Percentiles rank a stretch among this genome's conserved stretches.
phyloP scores from a whole-genome alignment of 2,888 invertebrate genomes.

The Polydrusus cervinus region DNA sequence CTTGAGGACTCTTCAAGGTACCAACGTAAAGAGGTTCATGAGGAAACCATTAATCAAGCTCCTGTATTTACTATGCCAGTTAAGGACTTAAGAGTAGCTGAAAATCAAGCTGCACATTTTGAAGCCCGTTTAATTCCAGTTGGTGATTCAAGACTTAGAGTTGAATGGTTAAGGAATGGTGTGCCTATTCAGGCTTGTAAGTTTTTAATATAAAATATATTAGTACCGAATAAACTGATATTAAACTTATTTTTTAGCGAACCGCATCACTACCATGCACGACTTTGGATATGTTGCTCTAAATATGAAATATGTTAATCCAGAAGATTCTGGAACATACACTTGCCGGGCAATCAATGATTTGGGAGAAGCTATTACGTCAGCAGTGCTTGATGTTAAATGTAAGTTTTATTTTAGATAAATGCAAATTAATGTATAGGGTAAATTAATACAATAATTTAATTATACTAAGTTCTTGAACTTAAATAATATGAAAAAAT shows the following conservation, averaged over 20 bases:
- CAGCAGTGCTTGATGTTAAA: constrained; percentile 92
- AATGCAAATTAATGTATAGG: too few species aligned
- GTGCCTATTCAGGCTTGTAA: constrained; percentile 91
- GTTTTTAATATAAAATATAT: constrained; percentile 62
- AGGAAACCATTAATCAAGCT: constrained; percentile 88
- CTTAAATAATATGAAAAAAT: too few species aligned
- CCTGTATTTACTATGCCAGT: constrained; percentile 95
- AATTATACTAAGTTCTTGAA: too few species aligned
- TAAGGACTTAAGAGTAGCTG: constrained; percentile 88
- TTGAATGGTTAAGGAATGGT: constrained; percentile 95
- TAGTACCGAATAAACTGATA: neutral
- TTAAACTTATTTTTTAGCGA: constrained; percentile 74
- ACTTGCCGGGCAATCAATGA: constrained; percentile 95
- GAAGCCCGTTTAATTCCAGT: constrained; percentile 96
- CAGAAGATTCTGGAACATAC: constrained; percentile 97
- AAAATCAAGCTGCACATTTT: constrained; percentile 95
- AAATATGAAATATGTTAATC: constrained; percentile 94
- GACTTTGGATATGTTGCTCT: constrained; percentile 98
- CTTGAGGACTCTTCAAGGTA: constrained; percentile 87
- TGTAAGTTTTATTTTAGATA: constrained; percentile 74
- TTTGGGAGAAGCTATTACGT: constrained; percentile 95
- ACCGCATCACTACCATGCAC: constrained; percentile 94
- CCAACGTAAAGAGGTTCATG: constrained; percentile 82
- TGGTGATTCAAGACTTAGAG: constrained; percentile 92
- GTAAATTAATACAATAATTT: too few species aligned